Conservation (phyloP, 2,888 invertebrate genomes). For the Thysanoteuthis rhombus region DNA sequence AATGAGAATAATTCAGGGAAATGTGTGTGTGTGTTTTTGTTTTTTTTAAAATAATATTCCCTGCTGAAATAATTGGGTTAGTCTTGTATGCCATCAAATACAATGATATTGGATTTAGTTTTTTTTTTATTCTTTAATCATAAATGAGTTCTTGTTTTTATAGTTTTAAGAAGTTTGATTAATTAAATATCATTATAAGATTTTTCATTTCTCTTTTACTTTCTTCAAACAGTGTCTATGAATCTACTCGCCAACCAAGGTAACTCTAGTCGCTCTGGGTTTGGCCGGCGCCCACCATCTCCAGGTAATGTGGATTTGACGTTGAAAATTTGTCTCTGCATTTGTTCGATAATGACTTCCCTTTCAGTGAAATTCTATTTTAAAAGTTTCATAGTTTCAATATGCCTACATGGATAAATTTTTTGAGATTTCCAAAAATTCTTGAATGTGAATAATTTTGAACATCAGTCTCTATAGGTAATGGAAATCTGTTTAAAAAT, state of each 20-base stretch:
- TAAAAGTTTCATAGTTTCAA: not conserved
- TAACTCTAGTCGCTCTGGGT: constrained; percentile 16
- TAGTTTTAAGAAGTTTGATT: not conserved
- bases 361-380: not conserved
- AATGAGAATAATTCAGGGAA: too few relatives aligned
- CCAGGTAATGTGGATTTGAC: constrained; percentile 12
- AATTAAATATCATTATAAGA: not conserved
- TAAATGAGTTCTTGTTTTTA: not conserved
- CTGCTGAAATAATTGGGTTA: too few relatives aligned
- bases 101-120: too few relatives aligned
- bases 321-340: not conserved
- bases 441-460: not conserved
- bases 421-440: not conserved
- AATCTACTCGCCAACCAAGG: constrained; percentile 21
- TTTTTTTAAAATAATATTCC: too few relatives aligned
- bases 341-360: not conserved
- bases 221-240: not conserved
- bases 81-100: too few relatives aligned
- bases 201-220: not conserved
- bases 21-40: too few relatives aligned
- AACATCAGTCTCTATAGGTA: not conserved
- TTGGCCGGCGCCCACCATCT: constrained; percentile 28
- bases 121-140: too few relatives aligned
- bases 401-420: not conserved
- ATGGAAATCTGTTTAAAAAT: not conserved